Base-by-base conservation (phyloP, 1,140 invertebrate genomes). In the Agrilus planipennis region DNA sequence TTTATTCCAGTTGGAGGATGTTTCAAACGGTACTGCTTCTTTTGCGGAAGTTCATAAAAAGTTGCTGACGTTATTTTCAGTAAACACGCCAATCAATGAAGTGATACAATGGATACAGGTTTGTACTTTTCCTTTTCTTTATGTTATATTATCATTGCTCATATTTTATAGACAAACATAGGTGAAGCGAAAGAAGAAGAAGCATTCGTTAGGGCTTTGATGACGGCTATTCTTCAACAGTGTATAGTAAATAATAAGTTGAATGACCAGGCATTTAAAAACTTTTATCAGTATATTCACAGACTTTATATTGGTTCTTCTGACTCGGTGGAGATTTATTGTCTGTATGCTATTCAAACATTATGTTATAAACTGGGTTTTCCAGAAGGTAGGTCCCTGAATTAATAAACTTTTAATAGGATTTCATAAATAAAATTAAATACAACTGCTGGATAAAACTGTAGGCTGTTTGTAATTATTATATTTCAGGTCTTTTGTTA, bases 341-440 rank as follows among this genome's bases (percentile, higher is more conserved):
- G 85, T 52, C 68, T 93, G 34, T 84, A 80, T 63, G 84, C 84
- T 25, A 68, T 90, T 53, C 87, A 91, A 61, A 68, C 78, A 21
- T 68, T 87, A 28, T 69, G 81, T 42, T 68, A 77, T 49, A 72
- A 76, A 54, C 62, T 84, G 44, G 74, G 85, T 53, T 81, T 88
- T 65, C 87, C 87, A 29, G 71, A 73, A 71, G 84, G 86, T 89
- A 17, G n/a, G 11, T 5, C 4, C 4, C 16, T 35, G 6, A 19
- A 18, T 15, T 35, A 18, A 6, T 35, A 18, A 18, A 18, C 10
- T 4, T 35, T 21, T 18, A 4, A 19, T 7, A 6, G 10, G 4
- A n/a, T n/a, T n/a, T n/a, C n/a, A n/a, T n/a, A n/a, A n/a, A n/a
- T n/a, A n/a, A n/a, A n/a, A n/a, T n/a, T n/a, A n/a, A n/a, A n/a